A percentile compares a stretch with the other conserved stretches of the same genome.
These are phyloP conservation scores for Chamaetylas fuelleborni DNA, from an alignment of 2,113 vertebrate genomes.

Conservation along the genomic window DNA sequence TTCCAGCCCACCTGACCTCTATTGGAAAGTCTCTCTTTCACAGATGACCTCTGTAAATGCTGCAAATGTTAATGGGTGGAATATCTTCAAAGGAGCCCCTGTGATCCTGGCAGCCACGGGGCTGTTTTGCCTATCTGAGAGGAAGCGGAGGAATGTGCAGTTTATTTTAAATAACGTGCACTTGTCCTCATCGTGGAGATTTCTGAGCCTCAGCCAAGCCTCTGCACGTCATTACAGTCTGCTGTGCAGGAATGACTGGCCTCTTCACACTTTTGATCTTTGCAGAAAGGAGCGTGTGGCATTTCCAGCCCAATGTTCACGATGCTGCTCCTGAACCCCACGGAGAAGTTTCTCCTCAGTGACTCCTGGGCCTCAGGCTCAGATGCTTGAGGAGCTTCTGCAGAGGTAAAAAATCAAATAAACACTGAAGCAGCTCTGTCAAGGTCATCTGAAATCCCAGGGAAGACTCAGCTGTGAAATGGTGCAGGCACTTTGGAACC, in stretches of 20 bases:
- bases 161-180: constrained; percentile 28
- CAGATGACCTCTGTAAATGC: not conserved
- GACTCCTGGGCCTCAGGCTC: not conserved
- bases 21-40: not conserved
- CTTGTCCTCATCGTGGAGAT: not conserved
- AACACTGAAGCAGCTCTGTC: not conserved
- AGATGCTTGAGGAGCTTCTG: not conserved
- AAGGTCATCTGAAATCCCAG: not conserved
- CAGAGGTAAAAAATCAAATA: not conserved
- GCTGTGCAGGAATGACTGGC: not conserved
- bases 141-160: constrained; percentile 60
- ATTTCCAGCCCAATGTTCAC: constrained; percentile 1
- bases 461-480: not conserved
- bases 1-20: constrained; percentile 17
- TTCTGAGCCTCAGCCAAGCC: not conserved
- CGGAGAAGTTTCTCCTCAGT: not conserved
- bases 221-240: not conserved
- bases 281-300: not conserved
- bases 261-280: constrained; percentile 42
- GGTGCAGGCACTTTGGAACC: not conserved
- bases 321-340: fast-evolving
- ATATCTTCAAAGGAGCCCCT: not conserved
- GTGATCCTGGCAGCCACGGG: not conserved
- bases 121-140: constrained; percentile 14
- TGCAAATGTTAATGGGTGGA: not conserved